Evolutionary conservation across 1,140 invertebrate species (phyloP), one percentile per base, ranked within the genome.

Genomic region (Frieseomelitta varia): DNA sequence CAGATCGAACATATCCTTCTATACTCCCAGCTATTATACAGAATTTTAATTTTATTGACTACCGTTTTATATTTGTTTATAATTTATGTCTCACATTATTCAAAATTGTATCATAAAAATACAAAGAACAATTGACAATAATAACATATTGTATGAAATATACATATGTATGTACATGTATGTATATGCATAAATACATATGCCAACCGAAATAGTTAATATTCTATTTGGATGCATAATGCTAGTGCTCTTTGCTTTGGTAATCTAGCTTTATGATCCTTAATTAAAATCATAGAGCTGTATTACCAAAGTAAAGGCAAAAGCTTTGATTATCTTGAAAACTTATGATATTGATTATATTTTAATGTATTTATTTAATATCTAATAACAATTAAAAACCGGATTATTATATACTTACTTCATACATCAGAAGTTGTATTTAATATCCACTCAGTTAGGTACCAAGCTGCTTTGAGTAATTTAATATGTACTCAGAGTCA

Each of bases 401-500:
- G 34, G 24, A 19, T 19, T 68, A 24, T 53, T 19, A 61, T 4
- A 61, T 84, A 84, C 65, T 84, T 84, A 68, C 34, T 61, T n/a
- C 24, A 24, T 55, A 17, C 11, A 27, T 51, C 14, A 58, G 73
- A 77, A 69, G 88, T 80, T 76, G 90, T 65, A 76, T 68, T 56
- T 24, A 83, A 85, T 91, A 90, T 85, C 83, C 86, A 89, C 92
- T 90, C 78, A 88, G 90, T 90, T 91, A 95, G 95, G 94, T 94
- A 96, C 95, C 89, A 91, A 95, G 94, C 92, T 91, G 91, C 95
- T 93, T 95, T 94, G 95, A 96, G 95, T 92, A 85, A 94, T 90
- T 92, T 81, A 82, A 92, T 85, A 82, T 79, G 90, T 93, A 95
- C 97, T 97, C 97, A 97, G 97, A 97, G 97, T 97, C 97, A 97